Base-by-base conservation (phyloP, 1,140 invertebrate genomes). In the Zaprionus ghesquierei region DNA sequence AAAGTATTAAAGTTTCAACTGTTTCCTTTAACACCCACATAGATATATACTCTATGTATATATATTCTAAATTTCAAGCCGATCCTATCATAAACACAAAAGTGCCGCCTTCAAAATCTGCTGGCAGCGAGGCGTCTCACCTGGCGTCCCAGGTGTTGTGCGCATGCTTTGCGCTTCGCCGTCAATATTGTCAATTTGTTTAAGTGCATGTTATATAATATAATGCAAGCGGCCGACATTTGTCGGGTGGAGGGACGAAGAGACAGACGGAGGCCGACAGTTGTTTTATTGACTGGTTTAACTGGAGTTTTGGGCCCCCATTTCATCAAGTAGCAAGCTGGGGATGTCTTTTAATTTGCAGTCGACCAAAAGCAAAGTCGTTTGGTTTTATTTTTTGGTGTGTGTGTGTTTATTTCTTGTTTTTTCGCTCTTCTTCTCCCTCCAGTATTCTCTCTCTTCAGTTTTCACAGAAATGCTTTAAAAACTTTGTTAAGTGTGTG, bases 161-260 rank as follows among this genome's bases (percentile, higher is more conserved):
- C 60, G 20, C 25, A 49, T 60, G 58, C 44, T 46, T 33, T 61
- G 25, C 41, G 33, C 15, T 33, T 59, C 56, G 38, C 72, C 79
- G 68, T 76, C 75, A 68, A 84, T 84, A 79, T 84, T 84, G 77
- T 77, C 84, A 87, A 87, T 87, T 87, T 89, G 71, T 84, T 68
- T 79, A 77, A 87, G 84, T 87, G 84, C 84, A 74, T 68, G 84
- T 77, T 89, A 77, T 68, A 76, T 78, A 84, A 77, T 68, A 76
- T 78, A 84, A 89, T 77, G 70, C 63, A 81, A 81, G 35, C 77
- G 46, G 27, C 73, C 75, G 50, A 49, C 76, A 65, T 15, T 27
- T 46, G 22, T 35, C 59, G 53, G 35, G 15, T 22, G 25, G 29
- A 49, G 74, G 22, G 44, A 54, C 68, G 58, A 54, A 12, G n/a